Base-by-base conservation (phyloP, 2,797 vertebrate species). In the Sebastes variabilis region DNA sequence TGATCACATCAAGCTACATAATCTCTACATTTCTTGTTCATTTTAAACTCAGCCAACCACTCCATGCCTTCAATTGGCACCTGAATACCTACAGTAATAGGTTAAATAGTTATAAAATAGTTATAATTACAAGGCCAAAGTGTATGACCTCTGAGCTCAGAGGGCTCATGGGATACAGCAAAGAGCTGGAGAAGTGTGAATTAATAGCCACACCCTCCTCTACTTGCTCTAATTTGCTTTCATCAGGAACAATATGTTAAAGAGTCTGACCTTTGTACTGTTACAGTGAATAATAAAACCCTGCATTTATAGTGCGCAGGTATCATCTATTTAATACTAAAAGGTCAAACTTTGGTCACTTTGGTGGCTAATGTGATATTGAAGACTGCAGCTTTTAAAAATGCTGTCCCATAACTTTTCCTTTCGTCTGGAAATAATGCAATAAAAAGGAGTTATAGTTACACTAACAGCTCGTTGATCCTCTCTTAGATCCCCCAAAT, bases 181-280 rank as follows among this genome's bases (percentile, higher is more conserved):
- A 58, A 76, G 74, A 80, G 18, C 60, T 59, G 66, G 49, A 9
- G 36, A 71, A 14, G 68, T 56, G 54, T 85, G 66, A 76, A 87
- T 86, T 73, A 80, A 77, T 77, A 69, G 29, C 72, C 54, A 18
- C n/a, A 24, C 36, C 24, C 59, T 38, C 46, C 46, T 69, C 78
- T 71, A 9, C 69, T 52, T 52, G 18, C 56, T 85, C 60, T 67
- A 80, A 89, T 90, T 86, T 88, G 82, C 75, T 78, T 61, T 69
- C 76, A 79, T 71, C 60, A 64, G 58, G 52, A 77, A 71, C 32
- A 38, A 18, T 75, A 79, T 82, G 77, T 78, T 68, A 82, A 88
- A 69, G 14, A 85, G 65, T 66, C 46, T 83, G 82, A 85, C 74
- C 88, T 78, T 73, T 82, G 72, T 68, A 55, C 16, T 49, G 34